A percentile compares a stretch with the other conserved stretches of the same genome.
phyloP scores from a whole-genome alignment of 2,888 invertebrate species.

The Druceiella hillmani region DNA sequence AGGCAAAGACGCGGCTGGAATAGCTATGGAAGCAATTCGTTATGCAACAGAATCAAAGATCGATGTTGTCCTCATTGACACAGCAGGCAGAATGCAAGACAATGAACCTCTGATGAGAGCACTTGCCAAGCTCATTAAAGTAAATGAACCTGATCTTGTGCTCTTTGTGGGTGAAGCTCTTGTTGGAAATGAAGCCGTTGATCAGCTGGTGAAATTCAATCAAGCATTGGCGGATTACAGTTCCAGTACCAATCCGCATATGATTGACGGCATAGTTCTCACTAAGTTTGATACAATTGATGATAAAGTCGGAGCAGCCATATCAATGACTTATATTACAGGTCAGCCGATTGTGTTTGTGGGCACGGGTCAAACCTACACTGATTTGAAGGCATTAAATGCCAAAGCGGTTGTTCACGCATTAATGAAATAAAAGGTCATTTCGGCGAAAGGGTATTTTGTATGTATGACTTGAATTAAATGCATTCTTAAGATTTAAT shows the following conservation, averaged over 20 bases:
- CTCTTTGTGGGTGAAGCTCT: conserved; percentile 99
- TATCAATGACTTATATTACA: conserved; percentile 99
- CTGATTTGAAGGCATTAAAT: conserved; percentile 94
- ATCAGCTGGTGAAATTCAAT: conserved; percentile 98
- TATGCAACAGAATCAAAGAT: conserved; percentile 75
- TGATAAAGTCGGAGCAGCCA: conserved; percentile 98
- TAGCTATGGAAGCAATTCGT: conserved; percentile 95
- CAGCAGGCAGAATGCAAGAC: conserved; percentile 99
- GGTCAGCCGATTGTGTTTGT: conserved; percentile 99
- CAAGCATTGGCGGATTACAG: conserved; percentile 93
- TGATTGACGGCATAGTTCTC: conserved; percentile 97
- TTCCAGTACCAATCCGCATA: conserved; percentile 71
- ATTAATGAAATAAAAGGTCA: conserved; percentile 85
- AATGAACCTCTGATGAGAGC: conserved; percentile 99
- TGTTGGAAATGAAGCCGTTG: conserved; percentile 99
- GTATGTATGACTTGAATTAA: not conserved
- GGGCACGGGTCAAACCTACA: conserved; percentile 98
- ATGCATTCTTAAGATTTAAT: conserved; percentile 2
- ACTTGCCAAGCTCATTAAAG: conserved; percentile 90
- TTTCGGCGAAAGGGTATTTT: conserved; percentile 8
- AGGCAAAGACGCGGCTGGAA: conserved; percentile 98
- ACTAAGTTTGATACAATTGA: conserved; percentile 99
- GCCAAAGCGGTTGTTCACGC: conserved; percentile 94
- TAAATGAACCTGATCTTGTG: conserved; percentile 93
- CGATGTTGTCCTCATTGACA: conserved; percentile 96